These are phyloP conservation scores for Diabrotica balteata DNA, from an alignment of 2,888 invertebrate genomes.

Conservation along the genomic window DNA sequence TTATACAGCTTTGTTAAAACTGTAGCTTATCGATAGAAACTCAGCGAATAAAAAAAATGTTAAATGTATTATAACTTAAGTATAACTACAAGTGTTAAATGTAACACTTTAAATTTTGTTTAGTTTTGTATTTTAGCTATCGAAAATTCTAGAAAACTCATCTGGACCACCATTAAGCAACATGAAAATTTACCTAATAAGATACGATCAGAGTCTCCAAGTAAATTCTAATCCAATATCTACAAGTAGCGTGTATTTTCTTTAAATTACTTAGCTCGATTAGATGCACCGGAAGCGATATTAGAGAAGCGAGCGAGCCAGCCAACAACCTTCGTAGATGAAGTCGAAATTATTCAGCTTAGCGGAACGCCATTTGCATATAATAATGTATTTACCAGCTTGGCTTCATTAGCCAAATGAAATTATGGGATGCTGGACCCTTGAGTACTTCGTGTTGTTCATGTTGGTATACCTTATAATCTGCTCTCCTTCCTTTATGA, in stretches of 20 bases:
- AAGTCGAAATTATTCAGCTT: slow-evolving; percentile 48
- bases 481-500: slow-evolving; percentile 41
- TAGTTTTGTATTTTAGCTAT: no score
- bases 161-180: background rate
- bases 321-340: slow-evolving; percentile 29
- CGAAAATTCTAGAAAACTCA: no score
- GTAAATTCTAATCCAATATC: slow-evolving; percentile 18
- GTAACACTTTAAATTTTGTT: no score
- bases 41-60: no score
- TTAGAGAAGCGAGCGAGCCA: background rate
- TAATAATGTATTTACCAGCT: slow-evolving; percentile 43
- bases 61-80: no score
- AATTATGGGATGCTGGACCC: slow-evolving; percentile 53
- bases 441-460: slow-evolving; percentile 40
- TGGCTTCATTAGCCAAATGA: slow-evolving; percentile 58
- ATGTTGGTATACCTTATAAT: slow-evolving; percentile 32
- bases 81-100: no score
- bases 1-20: no score
- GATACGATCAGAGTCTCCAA: slow-evolving; percentile 1
- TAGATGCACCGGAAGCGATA: slow-evolving; percentile 29
- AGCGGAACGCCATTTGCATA: slow-evolving; percentile 55
- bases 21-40: no score
- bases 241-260: slow-evolving; percentile 23
- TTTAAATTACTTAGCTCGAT: slow-evolving; percentile 35
- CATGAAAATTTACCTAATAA: background rate